A percentile compares a stretch with the other conserved stretches of the same genome.
Evolutionary conservation across 92 coral and sea anemone species (phyloP).

Genomic region (Paramuricea clavata): DNA sequence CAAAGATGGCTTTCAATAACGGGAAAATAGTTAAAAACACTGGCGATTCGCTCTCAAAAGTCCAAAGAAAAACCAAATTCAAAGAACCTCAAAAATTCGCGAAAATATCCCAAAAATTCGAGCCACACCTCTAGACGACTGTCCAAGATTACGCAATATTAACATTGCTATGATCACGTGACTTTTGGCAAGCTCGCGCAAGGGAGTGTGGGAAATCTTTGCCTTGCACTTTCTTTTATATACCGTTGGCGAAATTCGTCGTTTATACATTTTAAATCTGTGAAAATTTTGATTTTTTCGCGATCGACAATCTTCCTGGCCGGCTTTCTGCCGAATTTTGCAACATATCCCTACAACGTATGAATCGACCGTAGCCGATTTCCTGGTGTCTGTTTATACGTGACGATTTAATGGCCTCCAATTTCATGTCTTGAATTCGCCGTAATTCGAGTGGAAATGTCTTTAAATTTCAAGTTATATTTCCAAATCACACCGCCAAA

Average conservation of each 20-base stretch:
- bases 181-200: background rate
- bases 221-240: background rate
- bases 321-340: background rate
- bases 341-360: background rate
- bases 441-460: conserved; percentile 24
- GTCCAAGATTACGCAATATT: background rate
- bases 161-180: background rate
- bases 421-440: conserved; percentile 5
- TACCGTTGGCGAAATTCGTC: conserved; percentile 5
- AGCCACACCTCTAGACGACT: background rate
- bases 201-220: background rate
- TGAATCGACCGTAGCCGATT: background rate
- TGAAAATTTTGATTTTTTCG: background rate
- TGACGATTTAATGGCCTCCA: conserved; percentile 14
- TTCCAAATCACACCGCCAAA: conserved; percentile 6
- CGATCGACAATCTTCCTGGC: background rate
- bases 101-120: no score
- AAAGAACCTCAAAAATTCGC: no score
- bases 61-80: no score
- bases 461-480: conserved; percentile 8
- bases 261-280: background rate
- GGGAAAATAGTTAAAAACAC: no score
- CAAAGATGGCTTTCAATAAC: no score
- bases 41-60: no score
- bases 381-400: background rate